Evolutionary conservation across 2,888 invertebrate species (phyloP), one percentile per base, ranked within the genome.

Genomic region (Bursaphelenchus okinawaensis): DNA sequence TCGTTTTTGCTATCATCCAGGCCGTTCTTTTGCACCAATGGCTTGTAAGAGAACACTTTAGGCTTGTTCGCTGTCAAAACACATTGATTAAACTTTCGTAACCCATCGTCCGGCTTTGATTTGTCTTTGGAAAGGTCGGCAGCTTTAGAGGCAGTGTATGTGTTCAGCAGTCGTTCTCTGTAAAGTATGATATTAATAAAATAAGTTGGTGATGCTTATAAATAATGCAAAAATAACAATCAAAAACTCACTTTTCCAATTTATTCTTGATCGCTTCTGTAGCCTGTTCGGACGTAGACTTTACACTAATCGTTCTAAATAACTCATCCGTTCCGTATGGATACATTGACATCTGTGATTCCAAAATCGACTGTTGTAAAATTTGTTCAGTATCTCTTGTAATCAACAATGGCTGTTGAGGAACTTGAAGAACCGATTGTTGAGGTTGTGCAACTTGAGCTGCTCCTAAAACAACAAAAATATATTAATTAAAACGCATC

Each of bases 291-390:
- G 20, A 55, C 19, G 52, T 67, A 24, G 55, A 58, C 19, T 50
- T 55, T 19, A 67, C 50, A 16, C 28, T 66, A 28, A 56, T 52
- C n/a, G 52, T 67, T 22, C 57, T 29, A 51, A 71, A 66, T 0
- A 93, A 87, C 0, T 91, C 90, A 31, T 90, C 90, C 82, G 92
- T 91, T 0, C 93, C 92, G 80, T 91, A 93, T 0, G 93, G 93
- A 0, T 90, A 87, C 0, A 90, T 88, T 0, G 90, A 89, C 51
- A 92, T 68, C 52, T 79, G 78, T 1, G 85, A 84, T 68, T 85
- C 83, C 40, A 90, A 87, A 63, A 90, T 83, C 24, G 90, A 89
- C 81, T 90, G 89, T 69, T 90, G 90, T 9, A 76, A 67, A 51
- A 69, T 69, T 54, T 28, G 31, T 68, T 64, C 65, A 23, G 57